Base-by-base conservation (phyloP, 2,797 vertebrate species). In the Alosa sapidissima region DNA sequence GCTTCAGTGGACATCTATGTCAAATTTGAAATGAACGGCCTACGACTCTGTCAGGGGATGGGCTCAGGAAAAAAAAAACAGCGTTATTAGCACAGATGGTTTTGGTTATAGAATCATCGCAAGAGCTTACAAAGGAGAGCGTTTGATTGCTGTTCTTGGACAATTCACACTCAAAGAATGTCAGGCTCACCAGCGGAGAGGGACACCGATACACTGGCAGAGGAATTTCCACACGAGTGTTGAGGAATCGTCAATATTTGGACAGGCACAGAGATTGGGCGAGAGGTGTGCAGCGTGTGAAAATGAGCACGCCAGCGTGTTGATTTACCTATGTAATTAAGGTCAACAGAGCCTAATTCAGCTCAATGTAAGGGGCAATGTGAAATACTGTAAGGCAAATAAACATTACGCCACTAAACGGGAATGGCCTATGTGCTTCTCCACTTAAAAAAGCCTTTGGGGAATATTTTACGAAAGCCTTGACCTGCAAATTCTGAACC, bases 31-130 rank as follows among this genome's bases (percentile, higher is more conserved):
- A 78, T 47, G 72, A 47, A 45, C 41, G 19, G 41, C 41, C 41
- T 78, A 47, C 45, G 72, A 78, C 41, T 21, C 16, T 78, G 72
- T 78, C 72, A 78, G 88, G 81, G 82, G 81, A 91, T 90, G 84
- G 47, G 86, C 90, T 85, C 89, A 91, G 88, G 91, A 92, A 91
- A 91, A 94, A 94, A 93, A 94, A 90, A 90, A 13, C 2, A 51
- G 86, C 87, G 89, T 92, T 94, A 93, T 95, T 95, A 94, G 93
- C 93, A 94, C 95, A 96, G 92, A 93, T 95, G 95, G 94, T 93
- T 94, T 90, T 90, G 90, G 94, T 96, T 95, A 95, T 90, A 91
- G 92, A 93, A 94, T 93, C 91, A 94, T 95, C 88, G 85, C 55
- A 88, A 89, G 93, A 91, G 91, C 91, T 92, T 92, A 91, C 84